phyloP scores from a whole-genome alignment of 2,797 vertebrate species.

The Lophura swinhoii region DNA sequence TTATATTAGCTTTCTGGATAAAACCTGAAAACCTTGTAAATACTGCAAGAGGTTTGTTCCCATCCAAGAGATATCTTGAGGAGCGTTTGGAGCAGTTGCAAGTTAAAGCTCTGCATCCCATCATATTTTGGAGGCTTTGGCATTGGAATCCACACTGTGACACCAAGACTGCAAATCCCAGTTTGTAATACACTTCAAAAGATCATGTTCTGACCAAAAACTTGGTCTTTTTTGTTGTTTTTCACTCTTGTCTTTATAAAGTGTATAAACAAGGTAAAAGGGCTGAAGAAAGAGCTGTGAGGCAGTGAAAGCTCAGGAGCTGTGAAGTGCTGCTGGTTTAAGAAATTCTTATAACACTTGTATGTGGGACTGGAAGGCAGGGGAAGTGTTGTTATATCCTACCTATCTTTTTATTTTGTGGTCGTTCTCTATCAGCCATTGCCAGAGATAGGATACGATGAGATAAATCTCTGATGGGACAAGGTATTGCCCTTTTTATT shows the following conservation, averaged over 20 bases:
- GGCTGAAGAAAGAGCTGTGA: background rate
- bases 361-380: background rate
- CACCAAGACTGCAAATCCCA: background rate
- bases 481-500: background rate
- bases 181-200: background rate
- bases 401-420: background rate
- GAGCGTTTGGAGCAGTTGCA: background rate
- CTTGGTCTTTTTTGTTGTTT: background rate
- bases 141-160: background rate
- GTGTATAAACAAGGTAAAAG: background rate
- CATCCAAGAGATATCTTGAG: background rate
- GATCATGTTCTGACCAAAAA: background rate
- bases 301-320: slow-evolving; percentile 9
- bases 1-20: background rate
- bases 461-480: background rate
- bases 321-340: background rate
- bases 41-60: background rate
- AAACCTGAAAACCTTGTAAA: background rate
- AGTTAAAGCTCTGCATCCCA: background rate
- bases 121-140: fast-evolving
- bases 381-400: background rate
- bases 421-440: background rate
- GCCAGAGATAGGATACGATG: background rate
- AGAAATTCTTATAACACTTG: background rate
- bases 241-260: slow-evolving; percentile 4